Evolutionary conservation across 2,888 invertebrate genomes (phyloP), one percentile per base, ranked within the genome.

Genomic region (Erannis defoliaria): DNA sequence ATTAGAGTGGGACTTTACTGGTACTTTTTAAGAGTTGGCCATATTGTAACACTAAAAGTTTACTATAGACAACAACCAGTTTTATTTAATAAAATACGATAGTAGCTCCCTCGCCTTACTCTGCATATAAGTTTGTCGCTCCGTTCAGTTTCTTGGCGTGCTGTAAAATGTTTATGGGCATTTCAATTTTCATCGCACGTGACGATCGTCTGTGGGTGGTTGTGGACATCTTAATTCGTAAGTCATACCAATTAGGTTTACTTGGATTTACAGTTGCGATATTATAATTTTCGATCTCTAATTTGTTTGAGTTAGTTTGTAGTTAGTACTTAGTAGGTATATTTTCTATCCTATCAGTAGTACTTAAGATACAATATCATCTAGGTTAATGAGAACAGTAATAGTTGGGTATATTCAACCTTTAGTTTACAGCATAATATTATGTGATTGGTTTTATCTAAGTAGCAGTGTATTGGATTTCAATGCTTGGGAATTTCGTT

Each of bases 161-260:
- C 49, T 63, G 53, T 66, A 42, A 62, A 67, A 54, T 59, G 48
- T 66, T 63, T 64, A 67, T 59, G 50, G 55, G 9, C 60, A 54
- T 61, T 66, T 54, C 33, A 48, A 45, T 65, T 62, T 55, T 37
- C 49, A 26, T 51, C 18, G 21, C 23, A 46, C 63, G 45, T 57
- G 50, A 35, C 31, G 33, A 38, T 29, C 16, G 37, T 18, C 26
- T 14, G 50, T 46, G 29, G 49, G 19, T 49, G 18, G 10, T 40
- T 49, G 48, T 40, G 18, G 33, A 16, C 37, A 3, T 8, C 14
- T 18, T 48, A n/a, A 21, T 8, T 12, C 19, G 16, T 45, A 10
- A 18, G 12, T 29, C 37, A 16, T 21, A 37, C 35, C 49, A 49
- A 49, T 49, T 23, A 21, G 21, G 21, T 10, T 12, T 6, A 21